phyloP scores from a whole-genome alignment of 2,113 vertebrate species.

The Archocentrus centrarchus region DNA sequence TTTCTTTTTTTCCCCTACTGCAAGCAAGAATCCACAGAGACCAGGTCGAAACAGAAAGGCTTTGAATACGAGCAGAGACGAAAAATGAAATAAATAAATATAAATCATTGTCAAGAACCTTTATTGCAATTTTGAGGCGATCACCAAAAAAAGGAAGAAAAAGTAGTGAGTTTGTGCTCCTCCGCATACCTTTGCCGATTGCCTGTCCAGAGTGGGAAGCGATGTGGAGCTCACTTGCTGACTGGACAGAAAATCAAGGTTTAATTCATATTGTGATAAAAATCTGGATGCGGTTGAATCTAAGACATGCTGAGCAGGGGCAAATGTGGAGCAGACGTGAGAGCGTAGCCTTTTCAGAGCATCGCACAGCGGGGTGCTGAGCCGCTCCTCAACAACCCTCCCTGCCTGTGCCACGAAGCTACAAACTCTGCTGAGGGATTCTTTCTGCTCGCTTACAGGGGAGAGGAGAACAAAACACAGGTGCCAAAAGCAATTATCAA shows the following conservation, averaged over 20 bases:
- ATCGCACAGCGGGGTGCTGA: slow-evolving; percentile 42
- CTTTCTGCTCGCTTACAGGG: slow-evolving; percentile 59
- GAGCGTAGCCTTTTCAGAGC: slow-evolving; percentile 50
- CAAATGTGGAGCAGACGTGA: slow-evolving; percentile 61
- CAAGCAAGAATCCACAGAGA: slow-evolving; percentile 81
- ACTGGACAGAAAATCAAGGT: slow-evolving; percentile 79
- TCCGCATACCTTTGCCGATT: slow-evolving; percentile 68
- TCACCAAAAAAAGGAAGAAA: slow-evolving; percentile 46
- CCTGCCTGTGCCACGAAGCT: slow-evolving; percentile 28
- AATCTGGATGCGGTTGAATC: slow-evolving; percentile 74
- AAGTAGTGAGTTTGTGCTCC: slow-evolving; percentile 52
- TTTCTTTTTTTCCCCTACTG: slow-evolving; percentile 78
- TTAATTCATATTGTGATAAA: slow-evolving; percentile 79
- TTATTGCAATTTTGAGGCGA: slow-evolving; percentile 76
- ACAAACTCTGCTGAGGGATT: slow-evolving; percentile 66
- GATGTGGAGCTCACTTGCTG: slow-evolving; percentile 73
- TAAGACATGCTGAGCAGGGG: slow-evolving; percentile 72
- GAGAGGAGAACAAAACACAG: slow-evolving; percentile 68
- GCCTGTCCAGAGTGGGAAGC: slow-evolving; percentile 68
- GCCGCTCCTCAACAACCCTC: slow-evolving; percentile 39
- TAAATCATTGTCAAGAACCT: slow-evolving; percentile 73
- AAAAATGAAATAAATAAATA: slow-evolving; percentile 78
- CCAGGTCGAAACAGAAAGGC: slow-evolving; percentile 65
- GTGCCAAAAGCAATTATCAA: slow-evolving; percentile 78
- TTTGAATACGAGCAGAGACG: slow-evolving; percentile 56